phyloP scores from a whole-genome alignment of 2,113 vertebrate species.

The Vulpes lagopus region DNA sequence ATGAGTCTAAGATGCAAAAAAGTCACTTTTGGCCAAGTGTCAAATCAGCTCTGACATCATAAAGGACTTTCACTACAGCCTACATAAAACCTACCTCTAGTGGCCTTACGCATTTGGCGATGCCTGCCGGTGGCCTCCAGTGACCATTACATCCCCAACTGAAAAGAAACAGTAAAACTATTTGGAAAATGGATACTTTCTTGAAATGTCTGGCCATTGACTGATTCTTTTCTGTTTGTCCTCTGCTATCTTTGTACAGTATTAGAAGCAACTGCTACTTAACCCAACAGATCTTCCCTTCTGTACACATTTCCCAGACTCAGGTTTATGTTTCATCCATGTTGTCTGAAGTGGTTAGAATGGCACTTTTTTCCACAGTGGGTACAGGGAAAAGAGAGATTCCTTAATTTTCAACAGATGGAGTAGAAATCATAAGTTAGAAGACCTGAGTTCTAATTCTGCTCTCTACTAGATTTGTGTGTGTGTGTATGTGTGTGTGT shows the following conservation, averaged over 20 bases:
- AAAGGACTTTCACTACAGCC: neutral
- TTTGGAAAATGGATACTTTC: neutral
- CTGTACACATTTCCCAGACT: neutral
- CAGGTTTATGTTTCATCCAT: neutral
- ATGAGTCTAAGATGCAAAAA: constrained; percentile 1
- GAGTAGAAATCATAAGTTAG: neutral
- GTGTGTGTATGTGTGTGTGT: neutral
- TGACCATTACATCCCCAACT: neutral
- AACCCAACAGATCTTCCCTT: neutral
- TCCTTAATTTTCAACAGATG: neutral
- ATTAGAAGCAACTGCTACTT: neutral
- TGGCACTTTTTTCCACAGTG: neutral
- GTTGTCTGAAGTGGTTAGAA: neutral
- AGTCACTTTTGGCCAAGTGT: neutral
- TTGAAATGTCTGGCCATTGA: neutral
- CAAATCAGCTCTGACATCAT: neutral
- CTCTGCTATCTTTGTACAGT: neutral
- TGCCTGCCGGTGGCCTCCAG: neutral
- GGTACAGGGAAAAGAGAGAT: neutral
- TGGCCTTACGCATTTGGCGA: neutral
- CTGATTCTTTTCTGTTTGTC: neutral
- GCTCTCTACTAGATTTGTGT: neutral
- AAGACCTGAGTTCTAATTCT: constrained; percentile 13
- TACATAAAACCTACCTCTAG: neutral
- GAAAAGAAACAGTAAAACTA: neutral